Evolutionary conservation across 2,888 invertebrate species (phyloP).

Genomic region (Calliphora vomitoria): DNA sequence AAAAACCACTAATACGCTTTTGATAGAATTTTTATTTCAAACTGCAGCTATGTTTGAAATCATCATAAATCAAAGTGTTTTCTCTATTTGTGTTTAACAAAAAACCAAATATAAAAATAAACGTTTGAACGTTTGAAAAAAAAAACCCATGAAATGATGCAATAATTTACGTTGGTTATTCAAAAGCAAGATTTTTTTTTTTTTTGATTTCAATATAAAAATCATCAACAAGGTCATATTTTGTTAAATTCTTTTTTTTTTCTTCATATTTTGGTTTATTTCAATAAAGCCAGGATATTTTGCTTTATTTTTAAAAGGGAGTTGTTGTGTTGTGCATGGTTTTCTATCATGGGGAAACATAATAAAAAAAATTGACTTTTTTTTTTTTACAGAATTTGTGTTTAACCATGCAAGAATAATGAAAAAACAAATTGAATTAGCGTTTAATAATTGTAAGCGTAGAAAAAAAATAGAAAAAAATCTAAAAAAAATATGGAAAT

Average conservation of each 20-base stretch:
- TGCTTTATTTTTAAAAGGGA: conserved; percentile 7
- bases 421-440: conserved; percentile 74
- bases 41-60: conserved; percentile 57
- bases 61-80: conserved; percentile 71
- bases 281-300: conserved; percentile 60
- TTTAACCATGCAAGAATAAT: conserved; percentile 74
- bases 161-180: conserved; percentile 69
- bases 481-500: conserved; percentile 29
- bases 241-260: not conserved
- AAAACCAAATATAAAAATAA: conserved; percentile 20
- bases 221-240: conserved; percentile 71
- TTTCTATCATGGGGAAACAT: conserved; percentile 51
- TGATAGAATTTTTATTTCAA: conserved; percentile 61
- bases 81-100: conserved; percentile 3
- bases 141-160: conserved; percentile 70
- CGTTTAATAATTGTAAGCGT: conserved; percentile 69
- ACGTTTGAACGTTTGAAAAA: conserved; percentile 16
- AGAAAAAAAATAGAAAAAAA: conserved; percentile 29
- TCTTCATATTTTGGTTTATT: conserved; percentile 48
- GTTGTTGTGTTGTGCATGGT: not conserved
- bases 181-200: conserved; percentile 40
- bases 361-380: conserved; percentile 52
- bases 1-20: conserved; percentile 74
- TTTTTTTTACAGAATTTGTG: conserved; percentile 65
- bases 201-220: conserved; percentile 57